Evolutionary conservation across 2,113 vertebrate species (phyloP).

Genomic region (Corythornis madagascariensis): DNA sequence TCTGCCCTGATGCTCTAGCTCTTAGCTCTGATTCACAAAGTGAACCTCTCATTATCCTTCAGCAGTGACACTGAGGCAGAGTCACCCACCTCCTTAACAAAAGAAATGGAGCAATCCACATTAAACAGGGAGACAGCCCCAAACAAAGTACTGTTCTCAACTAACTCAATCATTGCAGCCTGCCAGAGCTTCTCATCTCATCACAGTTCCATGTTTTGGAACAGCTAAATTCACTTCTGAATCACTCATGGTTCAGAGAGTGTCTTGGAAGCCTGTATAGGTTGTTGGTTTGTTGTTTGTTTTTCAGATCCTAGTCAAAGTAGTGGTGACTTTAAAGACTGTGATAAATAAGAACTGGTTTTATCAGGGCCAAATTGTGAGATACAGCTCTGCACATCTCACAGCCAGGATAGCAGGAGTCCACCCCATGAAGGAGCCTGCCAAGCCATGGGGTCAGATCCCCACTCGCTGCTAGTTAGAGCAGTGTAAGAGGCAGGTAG

Average conservation of each 20-base stretch:
- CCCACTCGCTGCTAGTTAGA: neutral
- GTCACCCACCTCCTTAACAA: neutral
- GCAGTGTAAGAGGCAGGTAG: neutral
- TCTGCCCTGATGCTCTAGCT: neutral
- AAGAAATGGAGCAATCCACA: neutral
- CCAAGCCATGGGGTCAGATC: neutral
- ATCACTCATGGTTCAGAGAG: neutral
- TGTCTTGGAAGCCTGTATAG: neutral
- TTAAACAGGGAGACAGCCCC: neutral
- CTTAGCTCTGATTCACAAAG: neutral
- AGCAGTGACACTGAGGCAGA: neutral
- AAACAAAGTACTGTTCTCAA: neutral
- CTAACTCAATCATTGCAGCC: neutral
- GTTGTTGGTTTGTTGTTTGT: neutral
- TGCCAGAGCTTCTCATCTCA: constrained; percentile 2
- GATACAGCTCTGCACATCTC: neutral
- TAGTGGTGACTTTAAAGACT: neutral
- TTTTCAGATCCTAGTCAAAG: neutral
- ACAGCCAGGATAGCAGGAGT: neutral
- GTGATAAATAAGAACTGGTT: neutral
- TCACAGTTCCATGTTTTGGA: neutral
- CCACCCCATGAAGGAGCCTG: neutral
- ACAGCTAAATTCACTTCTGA: neutral
- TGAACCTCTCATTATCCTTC: neutral
- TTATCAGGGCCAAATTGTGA: neutral